Base-by-base conservation (phyloP, 2,888 invertebrate genomes). In the Aleiodes alternator region DNA sequence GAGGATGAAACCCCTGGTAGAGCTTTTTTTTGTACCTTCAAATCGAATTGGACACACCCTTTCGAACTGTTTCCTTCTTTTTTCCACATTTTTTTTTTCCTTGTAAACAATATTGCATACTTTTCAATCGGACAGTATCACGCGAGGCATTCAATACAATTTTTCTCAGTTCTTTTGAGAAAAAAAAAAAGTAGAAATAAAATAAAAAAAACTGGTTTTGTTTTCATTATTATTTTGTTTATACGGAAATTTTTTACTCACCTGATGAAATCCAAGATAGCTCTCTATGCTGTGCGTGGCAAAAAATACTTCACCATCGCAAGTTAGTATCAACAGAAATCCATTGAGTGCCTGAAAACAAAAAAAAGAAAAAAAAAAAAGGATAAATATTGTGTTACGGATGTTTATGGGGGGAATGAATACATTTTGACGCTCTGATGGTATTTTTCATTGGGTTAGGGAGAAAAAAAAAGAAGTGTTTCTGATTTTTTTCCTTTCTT, bases 251-350 rank as follows among this genome's bases (percentile, higher is more conserved):
- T 57, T 56, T 57, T 59, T 75, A 90, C 92, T 92, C 92, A 99
- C 99, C 96, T 99, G 99, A 93, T 99, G 99, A 93, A 99, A 99
- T 90, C 99, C 99, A 88, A 99, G 93, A 92, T 98, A 99, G 90
- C 97, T 98, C 92, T 99, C 99, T 90, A 99, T 99, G 91, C 98
- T 98, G 92, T 99, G 97, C 80, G 99, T 98, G 76, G 98, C 98
- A 92, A 98, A 99, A 93, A 99, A 99, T 69, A 99, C 98, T 91
- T 99, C 99, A 79, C 99, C 99, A 90, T 99, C 98, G 91, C 98
- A 98, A 83, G 98, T 98, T 82, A 99, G 93, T 89, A 99, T 98
- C 93, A 99, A 96, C 89, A 99, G 94, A 93, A 99, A 99, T 86
- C 99, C 99, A 91, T 99, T 99, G 90, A 99, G 93, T 81, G 99